Evolutionary conservation across 2,888 invertebrate species (phyloP), one percentile per base, ranked within the genome.

Genomic region (Peribatodes rhomboidaria): DNA sequence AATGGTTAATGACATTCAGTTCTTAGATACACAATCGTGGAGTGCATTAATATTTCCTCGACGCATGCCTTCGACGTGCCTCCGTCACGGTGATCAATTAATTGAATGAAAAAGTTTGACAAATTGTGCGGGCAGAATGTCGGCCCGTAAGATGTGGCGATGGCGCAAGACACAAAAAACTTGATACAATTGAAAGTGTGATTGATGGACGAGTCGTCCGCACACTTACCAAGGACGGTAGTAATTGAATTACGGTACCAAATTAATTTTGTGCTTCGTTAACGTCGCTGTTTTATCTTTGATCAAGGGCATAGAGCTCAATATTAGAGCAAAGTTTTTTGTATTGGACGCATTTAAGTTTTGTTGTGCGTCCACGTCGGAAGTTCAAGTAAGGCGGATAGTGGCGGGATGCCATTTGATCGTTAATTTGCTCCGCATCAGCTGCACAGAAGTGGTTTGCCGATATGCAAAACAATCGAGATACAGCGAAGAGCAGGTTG

Each of bases 401-500:
- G 78, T 80, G 80, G 84, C 83, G 79, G 83, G 80, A 86, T 86
- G 83, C 83, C 85, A 84, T 87, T 86, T 85, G 86, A 87, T 88
- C 89, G 86, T 90, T 89, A 92, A 91, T 90, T 90, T 88, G 86
- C 85, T 77, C 80, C 81, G 80, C 85, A 82, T 88, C 85, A 79
- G 82, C 80, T 77, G 79, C 81, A 76, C 77, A 78, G 78, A 76
- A 83, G 84, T 78, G 82, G 82, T 82, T 78, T 79, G 80, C 79
- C 83, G 90, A 92, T 91, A 92, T 91, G 91, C 91, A 90, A 92
- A 92, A 88, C 86, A 89, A 88, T 89, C 86, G 83, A 86, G 90
- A 90, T 90, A 89, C 72, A 76, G 79, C 80, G 74, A 78, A 81
- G 81, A 84, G 85, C 82, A 72, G 73, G 74, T 78, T 77, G 66